These are phyloP conservation scores for Lasaia peninsularis DNA, from an alignment of 1,140 invertebrate genomes.

Conservation along the genomic window DNA sequence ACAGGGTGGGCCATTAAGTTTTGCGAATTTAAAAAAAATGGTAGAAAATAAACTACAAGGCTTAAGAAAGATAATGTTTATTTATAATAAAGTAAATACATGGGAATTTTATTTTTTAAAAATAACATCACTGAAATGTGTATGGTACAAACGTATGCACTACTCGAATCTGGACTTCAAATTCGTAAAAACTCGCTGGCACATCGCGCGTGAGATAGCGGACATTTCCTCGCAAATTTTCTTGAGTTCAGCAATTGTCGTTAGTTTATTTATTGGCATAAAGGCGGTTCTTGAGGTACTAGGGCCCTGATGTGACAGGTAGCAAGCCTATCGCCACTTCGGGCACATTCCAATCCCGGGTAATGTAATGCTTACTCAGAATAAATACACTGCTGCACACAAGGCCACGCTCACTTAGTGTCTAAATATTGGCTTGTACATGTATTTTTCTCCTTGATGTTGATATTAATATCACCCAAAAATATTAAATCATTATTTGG, in stretches of 20 bases:
- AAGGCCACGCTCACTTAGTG: too few relatives aligned
- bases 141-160: neutral
- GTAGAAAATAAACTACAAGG: slow-evolving; percentile 11
- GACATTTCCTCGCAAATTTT: slow-evolving; percentile 3
- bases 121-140: neutral
- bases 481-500: too few relatives aligned
- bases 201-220: neutral
- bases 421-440: too few relatives aligned
- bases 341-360: too few relatives aligned
- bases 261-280: neutral
- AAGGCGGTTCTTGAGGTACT: too few relatives aligned
- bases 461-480: too few relatives aligned
- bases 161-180: neutral
- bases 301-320: too few relatives aligned
- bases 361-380: too few relatives aligned
- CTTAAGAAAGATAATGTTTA: slow-evolving; percentile 14
- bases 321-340: too few relatives aligned
- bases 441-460: too few relatives aligned
- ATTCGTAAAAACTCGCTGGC: neutral
- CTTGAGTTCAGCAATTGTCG: neutral
- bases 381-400: too few relatives aligned
- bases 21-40: neutral
- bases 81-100: slow-evolving; percentile 8
- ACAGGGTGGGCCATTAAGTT: too few relatives aligned
- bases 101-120: slow-evolving; percentile 3